A percentile compares a stretch with the other conserved stretches of the same genome.
These are phyloP conservation scores for Caenorhabditis angaria DNA, from an alignment of 2,888 invertebrate species.

Conservation along the genomic window DNA sequence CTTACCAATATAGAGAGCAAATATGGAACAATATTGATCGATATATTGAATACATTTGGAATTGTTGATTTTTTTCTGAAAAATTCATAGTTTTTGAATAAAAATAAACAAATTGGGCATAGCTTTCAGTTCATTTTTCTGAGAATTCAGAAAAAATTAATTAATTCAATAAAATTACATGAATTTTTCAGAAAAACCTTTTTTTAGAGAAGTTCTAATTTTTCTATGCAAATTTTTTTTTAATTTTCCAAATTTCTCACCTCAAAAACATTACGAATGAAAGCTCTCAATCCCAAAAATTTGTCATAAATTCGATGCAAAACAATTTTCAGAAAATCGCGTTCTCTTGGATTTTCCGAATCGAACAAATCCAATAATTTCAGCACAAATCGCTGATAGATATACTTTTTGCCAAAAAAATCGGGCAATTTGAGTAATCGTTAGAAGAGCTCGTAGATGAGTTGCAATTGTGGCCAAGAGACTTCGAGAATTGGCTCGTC, in stretches of 20 bases:
- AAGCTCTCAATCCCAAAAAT: slow-evolving; percentile 96
- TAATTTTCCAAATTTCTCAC: slow-evolving; percentile 76
- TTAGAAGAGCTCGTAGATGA: slow-evolving; percentile 98
- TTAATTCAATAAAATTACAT: no score
- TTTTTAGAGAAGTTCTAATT: no score
- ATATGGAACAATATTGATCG: no score
- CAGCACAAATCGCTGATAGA: slow-evolving; percentile 98
- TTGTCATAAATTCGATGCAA: slow-evolving; percentile 95
- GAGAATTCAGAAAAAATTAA: no score
- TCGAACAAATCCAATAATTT: slow-evolving; percentile 97
- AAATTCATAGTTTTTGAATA: no score
- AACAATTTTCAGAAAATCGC: slow-evolving; percentile 98
- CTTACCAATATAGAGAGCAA: no score
- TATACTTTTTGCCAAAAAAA: slow-evolving; percentile 91
- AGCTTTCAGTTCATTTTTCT: no score
- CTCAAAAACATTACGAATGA: slow-evolving; percentile 96
- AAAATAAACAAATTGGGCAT: no score
- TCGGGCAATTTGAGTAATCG: slow-evolving; percentile 97
- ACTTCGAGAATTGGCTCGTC: slow-evolving; percentile 99
- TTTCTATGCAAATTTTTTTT: no score
- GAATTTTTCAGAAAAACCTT: no score
- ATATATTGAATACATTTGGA: no score
- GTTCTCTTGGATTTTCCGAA: slow-evolving; percentile 97
- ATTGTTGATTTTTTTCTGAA: no score
- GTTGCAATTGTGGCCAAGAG: slow-evolving; percentile 95